Percentiles rank a stretch among this genome's conserved stretches.
phyloP scores from a whole-genome alignment of 2,888 invertebrate genomes.

The Lasioglossum vierecki region DNA sequence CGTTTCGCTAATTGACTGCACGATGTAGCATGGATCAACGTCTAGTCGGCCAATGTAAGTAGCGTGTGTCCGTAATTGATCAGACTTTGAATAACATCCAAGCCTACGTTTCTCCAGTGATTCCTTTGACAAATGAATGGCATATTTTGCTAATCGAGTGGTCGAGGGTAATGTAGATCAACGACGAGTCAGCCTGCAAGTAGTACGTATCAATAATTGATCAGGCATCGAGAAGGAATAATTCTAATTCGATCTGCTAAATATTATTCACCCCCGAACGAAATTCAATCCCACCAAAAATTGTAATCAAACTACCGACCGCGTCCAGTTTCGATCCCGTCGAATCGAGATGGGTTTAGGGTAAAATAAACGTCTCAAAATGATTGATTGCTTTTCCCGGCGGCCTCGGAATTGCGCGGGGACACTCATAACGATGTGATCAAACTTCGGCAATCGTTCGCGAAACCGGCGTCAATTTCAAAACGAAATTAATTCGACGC shows the following conservation, averaged over 20 bases:
- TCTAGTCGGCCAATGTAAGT: neutral
- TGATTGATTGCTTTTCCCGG: neutral
- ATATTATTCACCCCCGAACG: neutral
- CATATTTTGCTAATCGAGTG: neutral
- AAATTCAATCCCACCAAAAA: neutral
- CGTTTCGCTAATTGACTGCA: neutral
- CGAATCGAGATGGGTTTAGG: neutral
- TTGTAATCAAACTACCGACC: neutral
- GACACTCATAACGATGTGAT: slow-evolving; percentile 7
- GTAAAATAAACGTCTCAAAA: neutral
- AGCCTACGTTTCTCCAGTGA: neutral
- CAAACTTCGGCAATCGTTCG: neutral
- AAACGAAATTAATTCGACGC: slow-evolving; percentile 7
- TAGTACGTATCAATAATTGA: neutral
- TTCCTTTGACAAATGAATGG: neutral
- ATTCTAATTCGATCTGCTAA: neutral
- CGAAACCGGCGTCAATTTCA: neutral
- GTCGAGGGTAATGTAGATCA: neutral
- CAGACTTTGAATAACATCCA: neutral
- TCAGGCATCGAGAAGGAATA: neutral
- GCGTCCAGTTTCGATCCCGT: neutral
- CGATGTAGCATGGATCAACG: neutral
- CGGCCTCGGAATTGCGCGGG: neutral
- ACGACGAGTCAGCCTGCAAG: neutral
- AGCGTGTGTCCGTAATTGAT: neutral